phyloP scores from a whole-genome alignment of 2,797 vertebrate genomes.

The Sebastes nivosus region DNA sequence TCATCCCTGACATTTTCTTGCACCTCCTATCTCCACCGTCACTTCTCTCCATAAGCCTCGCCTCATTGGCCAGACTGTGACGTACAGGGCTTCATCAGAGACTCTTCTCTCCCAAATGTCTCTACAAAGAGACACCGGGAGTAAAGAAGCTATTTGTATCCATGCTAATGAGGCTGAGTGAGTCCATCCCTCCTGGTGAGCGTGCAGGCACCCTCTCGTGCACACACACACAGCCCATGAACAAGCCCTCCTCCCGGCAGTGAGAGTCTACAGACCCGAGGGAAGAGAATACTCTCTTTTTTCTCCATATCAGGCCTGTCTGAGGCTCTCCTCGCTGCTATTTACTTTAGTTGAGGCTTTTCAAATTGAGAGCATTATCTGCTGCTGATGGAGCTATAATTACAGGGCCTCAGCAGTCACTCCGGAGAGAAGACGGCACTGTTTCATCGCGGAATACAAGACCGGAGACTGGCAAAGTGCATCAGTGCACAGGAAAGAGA shows the following conservation, averaged over 20 bases:
- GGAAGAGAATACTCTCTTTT: conserved; percentile 58
- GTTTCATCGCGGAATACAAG: conserved; percentile 37
- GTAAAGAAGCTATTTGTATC: conserved; percentile 58
- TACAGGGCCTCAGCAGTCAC: conserved; percentile 27
- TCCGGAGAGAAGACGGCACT: conserved; percentile 18
- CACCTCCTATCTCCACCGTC: background rate
- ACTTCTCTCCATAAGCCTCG: background rate
- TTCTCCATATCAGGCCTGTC: conserved; percentile 37
- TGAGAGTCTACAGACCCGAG: conserved; percentile 26
- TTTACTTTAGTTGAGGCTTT: conserved; percentile 56
- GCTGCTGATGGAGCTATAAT: conserved; percentile 56
- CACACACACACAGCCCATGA: conserved; percentile 5
- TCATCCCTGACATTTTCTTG: conserved; percentile 20
- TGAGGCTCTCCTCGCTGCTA: conserved; percentile 26
- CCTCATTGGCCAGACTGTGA: conserved; percentile 23
- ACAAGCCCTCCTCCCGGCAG: background rate
- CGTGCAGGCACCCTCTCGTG: background rate
- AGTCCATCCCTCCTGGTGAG: conserved; percentile 51
- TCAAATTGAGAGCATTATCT: conserved; percentile 52
- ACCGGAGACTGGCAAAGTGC: background rate
- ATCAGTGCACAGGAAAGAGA: background rate
- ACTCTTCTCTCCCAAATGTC: conserved; percentile 25
- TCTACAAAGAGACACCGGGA: conserved; percentile 50
- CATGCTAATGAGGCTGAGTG: conserved; percentile 58
- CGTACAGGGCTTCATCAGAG: conserved; percentile 42